These are phyloP conservation scores for Mesochorus sp. DNA, from an alignment of 2,888 invertebrate species.

Conservation along the genomic window DNA sequence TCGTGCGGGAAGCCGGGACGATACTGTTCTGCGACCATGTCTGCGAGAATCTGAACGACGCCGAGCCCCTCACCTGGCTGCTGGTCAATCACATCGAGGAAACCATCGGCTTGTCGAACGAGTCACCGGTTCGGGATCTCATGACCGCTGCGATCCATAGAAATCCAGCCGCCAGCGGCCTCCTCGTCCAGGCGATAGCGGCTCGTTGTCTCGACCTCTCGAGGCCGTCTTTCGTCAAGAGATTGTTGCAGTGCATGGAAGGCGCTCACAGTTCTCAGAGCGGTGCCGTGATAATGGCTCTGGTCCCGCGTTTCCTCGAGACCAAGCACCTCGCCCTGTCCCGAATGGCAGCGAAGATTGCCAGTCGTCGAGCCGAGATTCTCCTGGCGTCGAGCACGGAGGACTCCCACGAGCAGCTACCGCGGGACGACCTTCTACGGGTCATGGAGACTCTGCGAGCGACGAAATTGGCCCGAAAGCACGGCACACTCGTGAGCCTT, in stretches of 20 bases:
- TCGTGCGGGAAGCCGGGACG: slow-evolving; percentile 87
- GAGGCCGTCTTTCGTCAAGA: slow-evolving; percentile 87
- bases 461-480: slow-evolving; percentile 86
- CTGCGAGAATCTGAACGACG: slow-evolving; percentile 87
- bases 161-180: slow-evolving; percentile 87
- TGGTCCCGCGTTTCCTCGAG: slow-evolving; percentile 86
- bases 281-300: slow-evolving; percentile 86
- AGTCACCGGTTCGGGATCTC: slow-evolving; percentile 87
- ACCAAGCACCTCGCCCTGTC: slow-evolving; percentile 87
- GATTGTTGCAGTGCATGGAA: slow-evolving; percentile 87
- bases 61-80: slow-evolving; percentile 89
- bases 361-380: slow-evolving; percentile 87
- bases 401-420: slow-evolving; percentile 86
- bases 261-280: slow-evolving; percentile 88
- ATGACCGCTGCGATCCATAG: slow-evolving; percentile 84
- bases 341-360: slow-evolving; percentile 88
- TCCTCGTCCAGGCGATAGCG: slow-evolving; percentile 88
- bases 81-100: slow-evolving; percentile 88
- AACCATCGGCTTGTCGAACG: slow-evolving; percentile 86
- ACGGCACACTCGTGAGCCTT: slow-evolving; percentile 83
- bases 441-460: slow-evolving; percentile 85
- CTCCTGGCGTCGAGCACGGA: slow-evolving; percentile 86
- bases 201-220: slow-evolving; percentile 84
- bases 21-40: slow-evolving; percentile 91
- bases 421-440: slow-evolving; percentile 87